These are phyloP conservation scores for Cladorhizidae sp. DNA, from an alignment of 37 sponge, comb jelly and placozoan species.

Conservation along the genomic window DNA sequence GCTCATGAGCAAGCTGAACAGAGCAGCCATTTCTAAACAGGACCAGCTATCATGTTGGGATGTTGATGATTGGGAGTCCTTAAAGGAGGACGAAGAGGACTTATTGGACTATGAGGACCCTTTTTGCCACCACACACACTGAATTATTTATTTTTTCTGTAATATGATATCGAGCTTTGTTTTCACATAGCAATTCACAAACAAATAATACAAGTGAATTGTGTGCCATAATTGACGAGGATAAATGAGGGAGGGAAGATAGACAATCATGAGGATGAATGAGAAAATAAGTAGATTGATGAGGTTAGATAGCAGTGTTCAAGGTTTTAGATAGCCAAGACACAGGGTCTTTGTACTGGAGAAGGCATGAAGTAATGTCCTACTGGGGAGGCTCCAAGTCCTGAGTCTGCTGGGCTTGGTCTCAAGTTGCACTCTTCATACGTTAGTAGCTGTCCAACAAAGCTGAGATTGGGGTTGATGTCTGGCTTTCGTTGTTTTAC, in stretches of 20 bases:
- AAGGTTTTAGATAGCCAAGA: too few relatives aligned
- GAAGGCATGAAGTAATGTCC: background rate
- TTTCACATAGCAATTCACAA: background rate
- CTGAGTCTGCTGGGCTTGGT: constrained; percentile 69
- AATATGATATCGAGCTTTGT: too few relatives aligned
- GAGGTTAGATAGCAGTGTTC: too few relatives aligned
- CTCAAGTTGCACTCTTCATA: constrained; percentile 36
- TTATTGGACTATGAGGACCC: too few relatives aligned
- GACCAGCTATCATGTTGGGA: too few relatives aligned
- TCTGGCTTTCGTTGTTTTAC: constrained; percentile 73
- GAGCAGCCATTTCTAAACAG: too few relatives aligned
- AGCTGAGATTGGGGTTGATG: constrained; percentile 88
- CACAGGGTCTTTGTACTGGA: background rate
- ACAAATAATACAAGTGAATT: constrained; percentile 11
- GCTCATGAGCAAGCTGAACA: too few relatives aligned
- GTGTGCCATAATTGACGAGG: background rate
- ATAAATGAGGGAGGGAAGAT: background rate
- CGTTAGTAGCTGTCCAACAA: constrained; percentile 89
- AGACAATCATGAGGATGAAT: background rate
- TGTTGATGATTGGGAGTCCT: too few relatives aligned
- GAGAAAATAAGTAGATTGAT: too few relatives aligned
- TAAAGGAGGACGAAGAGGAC: too few relatives aligned
- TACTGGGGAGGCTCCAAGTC: constrained; percentile 42
- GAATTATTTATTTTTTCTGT: too few relatives aligned
- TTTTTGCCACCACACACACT: too few relatives aligned